These are phyloP conservation scores for Lepus oiostolus DNA, from an alignment of 2,797 vertebrate species.

Conservation along the genomic window DNA sequence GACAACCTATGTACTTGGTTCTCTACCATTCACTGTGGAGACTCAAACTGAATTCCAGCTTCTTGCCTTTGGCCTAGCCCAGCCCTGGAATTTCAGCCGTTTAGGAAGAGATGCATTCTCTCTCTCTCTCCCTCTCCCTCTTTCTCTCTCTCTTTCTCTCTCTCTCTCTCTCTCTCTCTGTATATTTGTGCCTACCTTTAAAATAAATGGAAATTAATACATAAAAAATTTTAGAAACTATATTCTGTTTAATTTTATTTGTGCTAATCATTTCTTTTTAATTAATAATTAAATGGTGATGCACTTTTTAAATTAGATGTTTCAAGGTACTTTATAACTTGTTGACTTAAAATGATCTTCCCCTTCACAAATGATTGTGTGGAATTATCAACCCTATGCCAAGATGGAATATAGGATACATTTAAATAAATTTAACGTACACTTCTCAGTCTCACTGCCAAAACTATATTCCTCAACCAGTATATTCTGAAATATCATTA, in stretches of 20 bases:
- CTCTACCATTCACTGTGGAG: too few species aligned
- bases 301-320: neutral
- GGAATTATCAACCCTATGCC: neutral
- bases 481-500: neutral
- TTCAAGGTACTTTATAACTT: slow-evolving; percentile 21
- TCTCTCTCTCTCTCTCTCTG: too few species aligned
- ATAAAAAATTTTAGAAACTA: neutral
- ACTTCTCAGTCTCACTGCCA: neutral
- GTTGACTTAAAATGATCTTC: neutral
- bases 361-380: neutral
- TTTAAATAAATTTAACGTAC: neutral
- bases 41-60: too few species aligned
- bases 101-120: too few species aligned
- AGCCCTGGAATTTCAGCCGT: too few species aligned
- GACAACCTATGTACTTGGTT: too few species aligned
- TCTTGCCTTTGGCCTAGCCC: too few species aligned
- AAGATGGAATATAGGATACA: neutral
- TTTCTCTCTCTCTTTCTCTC: too few species aligned
- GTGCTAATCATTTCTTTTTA: slow-evolving; percentile 30
- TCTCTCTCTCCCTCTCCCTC: too few species aligned
- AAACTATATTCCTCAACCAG: neutral
- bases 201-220: too few species aligned
- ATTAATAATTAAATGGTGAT: neutral
- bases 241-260: slow-evolving; percentile 57
- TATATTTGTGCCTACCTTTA: too few species aligned